Evolutionary conservation across 2,888 invertebrate genomes (phyloP), one percentile per base, ranked within the genome.

Genomic region (Spodoptera exigua): DNA sequence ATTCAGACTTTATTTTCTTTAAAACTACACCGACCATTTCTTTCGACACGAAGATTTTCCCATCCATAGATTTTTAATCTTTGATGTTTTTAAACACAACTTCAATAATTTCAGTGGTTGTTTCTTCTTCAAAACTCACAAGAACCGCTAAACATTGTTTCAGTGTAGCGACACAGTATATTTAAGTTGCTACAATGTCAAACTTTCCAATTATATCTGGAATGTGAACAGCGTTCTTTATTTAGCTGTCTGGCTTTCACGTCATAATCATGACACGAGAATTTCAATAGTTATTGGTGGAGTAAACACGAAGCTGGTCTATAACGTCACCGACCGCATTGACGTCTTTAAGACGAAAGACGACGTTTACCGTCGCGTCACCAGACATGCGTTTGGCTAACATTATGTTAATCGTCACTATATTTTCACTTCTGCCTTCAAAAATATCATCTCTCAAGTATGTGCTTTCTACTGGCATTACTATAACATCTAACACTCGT

Each of bases 331-430:
- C 55, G 54, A 74, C 61, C 64, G 63, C 72, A 77, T 82, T 81
- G 83, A 84, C 84, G 86, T 83, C 70, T 27, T 5, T 27, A 27
- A 27, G 27, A 27, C 70, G 74, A 49, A 47, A 66, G 70, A 68
- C 80, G 77, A 82, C 78, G 79, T 79, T 72, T 60, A 62, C 56
- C 27, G 46, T 56, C 61, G 77, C 85, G 86, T 83, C 82, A 86
- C 70, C 46, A 63, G 63, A 70, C 63, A 63, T 56, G 47, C 72
- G 60, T 58, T 68, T 60, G 67, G 62, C 51, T 66, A 18, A 59
- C 51, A 35, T 43, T 60, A 34, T 74, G 70, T 69, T 46, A 57
- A 51, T 60, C 58, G 66, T 59, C 73, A 70, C 57, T 43, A 47
- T 18, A 34, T 57, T 46, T 41, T 52, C 43, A 68, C 14, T 55